Base-by-base conservation (phyloP, 2,888 invertebrate genomes). In the Caenorhabditis uteleia region DNA sequence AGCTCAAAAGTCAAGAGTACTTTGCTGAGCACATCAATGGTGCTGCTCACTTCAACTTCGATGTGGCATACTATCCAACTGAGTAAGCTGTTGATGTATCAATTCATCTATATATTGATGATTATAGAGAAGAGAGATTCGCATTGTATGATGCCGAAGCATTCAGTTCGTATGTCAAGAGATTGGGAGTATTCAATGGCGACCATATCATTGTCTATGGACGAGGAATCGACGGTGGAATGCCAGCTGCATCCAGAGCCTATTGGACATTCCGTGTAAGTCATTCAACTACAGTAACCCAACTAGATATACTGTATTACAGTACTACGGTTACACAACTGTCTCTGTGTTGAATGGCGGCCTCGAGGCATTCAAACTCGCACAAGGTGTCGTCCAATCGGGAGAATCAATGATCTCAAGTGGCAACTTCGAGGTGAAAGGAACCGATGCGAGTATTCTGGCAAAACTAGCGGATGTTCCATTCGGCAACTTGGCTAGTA, bases 21-120 rank as follows among this genome's bases (percentile, higher is more conserved):
- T 29, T 65, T 25, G 65, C 65, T 12, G 62, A 71, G 42, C 75
- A 75, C 57, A 69, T 78, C 47, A 72, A 74, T 23, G 66, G 62
- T 5, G 71, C 77, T 39, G 64, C 74, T 23, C 70, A 74, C 38
- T 77, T 78, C 64, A 70, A 77, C 51, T 51, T 72, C 23, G 75
- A 77, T 60, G 67, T 77, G 33, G 77, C 72, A 29, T 78, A 74
- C 34, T 77, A 70, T 34, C 77, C 77, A 18, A 56, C 68, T n/a
- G 67, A 68, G n/a, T n/a, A n/a, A n/a, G n/a, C n/a, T n/a, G n/a
- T n/a, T n/a, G n/a, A n/a, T n/a, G 59, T 69, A 23, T 12, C 10
- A 31, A 8, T 12, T 12, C 31, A 31, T 31, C 8, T 12, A 12
- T 31, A 8, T 31, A 8, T 39, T 39, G 14, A 39, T 12, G n/a